Base-by-base conservation (phyloP, 2,113 vertebrate genomes). In the Barnardius zonarius region DNA sequence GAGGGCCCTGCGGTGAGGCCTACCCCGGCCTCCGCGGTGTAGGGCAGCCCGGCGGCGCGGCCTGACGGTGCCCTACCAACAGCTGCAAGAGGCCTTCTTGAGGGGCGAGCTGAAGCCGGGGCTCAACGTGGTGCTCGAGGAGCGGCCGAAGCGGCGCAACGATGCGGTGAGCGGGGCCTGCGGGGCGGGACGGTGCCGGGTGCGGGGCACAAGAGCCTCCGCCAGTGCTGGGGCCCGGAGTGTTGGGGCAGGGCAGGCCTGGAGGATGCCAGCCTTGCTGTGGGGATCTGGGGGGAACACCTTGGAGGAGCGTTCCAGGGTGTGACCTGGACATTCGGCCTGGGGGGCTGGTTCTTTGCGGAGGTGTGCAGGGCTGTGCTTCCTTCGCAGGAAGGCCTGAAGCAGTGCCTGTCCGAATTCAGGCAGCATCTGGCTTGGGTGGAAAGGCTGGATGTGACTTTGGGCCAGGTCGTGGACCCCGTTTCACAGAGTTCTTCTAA, bases 41-140 rank as follows among this genome's bases (percentile, higher is more conserved):
- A 13, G 33, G 39, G 31, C 22, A 16, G 24, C 18, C n/a, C 22
- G 43, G 28, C 7, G 16, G 24, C 54, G 44, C 37, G 63, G 37
- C 11, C 39, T 74, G 54, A 73, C 48, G 22, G 30, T n/a, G 5
- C 30, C 27, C 51, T 77, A 35, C 59, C 51, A 91, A 8, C 91
- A 99, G 99, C 98, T 99, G 62, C 99, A 99, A 95, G 98, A 98
- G 89, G 99, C 99, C 7, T 99, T 99, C 84, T 59, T 98, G 1
- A 98, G 96, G 78, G 99, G 99, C 2, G 96, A 97, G 44, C 95
- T 99, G 83, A 99, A 99, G 78, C 99, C 99, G 37, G 99, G 99
- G 41, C 98, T 99, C 94, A 99, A 99, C 70, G 83, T 99, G 41
- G 94, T 98, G 82, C 95, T 98, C 62, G 97, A 98, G n/a, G 97